Evolutionary conservation across 2,797 vertebrate genomes (phyloP).

Genomic region (Chiroxiphia lanceolata): DNA sequence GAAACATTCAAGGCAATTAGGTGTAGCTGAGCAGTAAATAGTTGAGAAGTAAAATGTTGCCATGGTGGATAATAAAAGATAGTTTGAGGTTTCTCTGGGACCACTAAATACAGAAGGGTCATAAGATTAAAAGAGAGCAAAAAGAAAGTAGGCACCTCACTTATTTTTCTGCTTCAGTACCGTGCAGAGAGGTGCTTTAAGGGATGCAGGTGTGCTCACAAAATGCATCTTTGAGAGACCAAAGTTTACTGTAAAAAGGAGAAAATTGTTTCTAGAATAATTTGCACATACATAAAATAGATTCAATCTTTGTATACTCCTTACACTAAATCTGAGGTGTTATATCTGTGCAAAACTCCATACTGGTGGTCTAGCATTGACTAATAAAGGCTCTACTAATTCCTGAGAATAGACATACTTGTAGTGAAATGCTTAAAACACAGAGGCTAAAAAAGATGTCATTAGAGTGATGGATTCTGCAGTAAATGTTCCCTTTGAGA

Average conservation of each 20-base stretch:
- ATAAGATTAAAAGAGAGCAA: background rate
- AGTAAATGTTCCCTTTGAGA: slow-evolving; percentile 6
- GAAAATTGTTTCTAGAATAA: background rate
- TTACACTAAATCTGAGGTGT: background rate
- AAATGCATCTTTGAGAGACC: background rate
- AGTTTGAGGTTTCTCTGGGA: background rate
- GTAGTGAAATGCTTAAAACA: background rate
- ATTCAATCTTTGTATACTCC: background rate
- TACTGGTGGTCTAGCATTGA: background rate
- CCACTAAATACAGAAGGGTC: background rate
- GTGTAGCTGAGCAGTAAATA: background rate
- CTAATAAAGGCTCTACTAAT: background rate
- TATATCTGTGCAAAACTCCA: background rate
- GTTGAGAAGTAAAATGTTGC: background rate
- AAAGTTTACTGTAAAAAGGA: background rate
- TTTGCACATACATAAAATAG: background rate
- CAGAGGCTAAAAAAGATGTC: background rate
- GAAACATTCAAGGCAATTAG: background rate
- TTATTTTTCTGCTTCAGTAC: background rate
- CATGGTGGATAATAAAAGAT: background rate
- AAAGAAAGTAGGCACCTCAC: background rate
- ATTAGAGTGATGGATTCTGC: background rate
- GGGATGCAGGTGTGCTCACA: background rate
- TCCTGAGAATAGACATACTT: background rate
- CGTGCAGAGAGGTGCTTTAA: background rate